Evolutionary conservation across 37 sponge, comb jelly and placozoan genomes (phyloP), one percentile per base, ranked within the genome.

Genomic region (Haliclona indistincta): DNA sequence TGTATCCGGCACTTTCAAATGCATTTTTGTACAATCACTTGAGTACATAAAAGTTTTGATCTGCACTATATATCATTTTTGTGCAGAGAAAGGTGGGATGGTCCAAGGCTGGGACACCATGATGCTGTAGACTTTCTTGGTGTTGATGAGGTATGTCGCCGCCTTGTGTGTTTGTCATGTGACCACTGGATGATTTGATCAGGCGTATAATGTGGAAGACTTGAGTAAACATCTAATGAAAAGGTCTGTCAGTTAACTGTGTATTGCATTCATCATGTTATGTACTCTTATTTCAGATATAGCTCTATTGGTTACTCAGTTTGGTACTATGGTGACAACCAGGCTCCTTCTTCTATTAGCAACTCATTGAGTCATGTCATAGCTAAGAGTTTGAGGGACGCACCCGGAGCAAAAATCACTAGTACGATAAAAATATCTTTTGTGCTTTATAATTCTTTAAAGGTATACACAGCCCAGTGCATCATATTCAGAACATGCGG

Each of bases 61-160:
- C 22, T 37, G 38, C n/a, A n/a, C n/a, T n/a, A n/a, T n/a, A n/a
- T n/a, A n/a, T n/a, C n/a, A n/a, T 8, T 34, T 13, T 25, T 30
- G 6, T 71, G 47, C 61, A 91, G 91, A 54, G 91, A 91, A 64
- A 28, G 71, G 62, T 93, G 94, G 94, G 81, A 89, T 80, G 94
- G 94, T 0, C 91, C 91, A 2, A 35, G 81, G 6, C 42, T 74
- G 6, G 86, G 86, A 8, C 71, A 78, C 19, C 86, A 89, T 29
- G 90, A 68, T 54, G 86, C 86, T 23, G 64, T 81, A 30, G 70
- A 81, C 30, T 70, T 89, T 28, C 63, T 75, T 35, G 94, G 94
- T 41, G 83, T 93, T 13, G 90, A 89, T 54, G 86, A 93, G 82
- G 94, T 86, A 51, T 19, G 28, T 43, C n/a, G 23, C 32, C 8